Base-by-base conservation (phyloP, 37 sponge, comb jelly and placozoan genomes). In the Spongia lamella region DNA sequence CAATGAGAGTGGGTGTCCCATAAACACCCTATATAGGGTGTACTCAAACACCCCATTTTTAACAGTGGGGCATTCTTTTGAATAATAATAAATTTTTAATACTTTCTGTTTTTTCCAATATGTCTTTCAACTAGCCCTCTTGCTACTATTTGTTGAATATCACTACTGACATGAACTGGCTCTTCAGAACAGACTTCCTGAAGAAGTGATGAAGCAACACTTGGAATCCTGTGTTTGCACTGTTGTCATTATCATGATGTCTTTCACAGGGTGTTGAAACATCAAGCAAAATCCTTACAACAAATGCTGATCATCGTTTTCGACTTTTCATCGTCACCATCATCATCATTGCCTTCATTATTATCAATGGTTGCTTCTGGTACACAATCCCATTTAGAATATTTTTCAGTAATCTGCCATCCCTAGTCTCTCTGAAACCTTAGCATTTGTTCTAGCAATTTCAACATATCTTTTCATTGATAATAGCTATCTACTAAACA, bases 391-490 rank as follows among this genome's bases (percentile, higher is more conserved):
- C 61, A 38, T 29, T 37, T 16, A 26, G 31, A 29, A 7, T 56
- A 53, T 9, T 68, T 38, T 57, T 79, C 31, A 14, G 57, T n/a
- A 17, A 19, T 19, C 51, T 56, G 29, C 66, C 61, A 79, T 68
- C 59, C 80, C 80, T 27, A 79, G 80, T 9, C 25, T 50, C n/a
- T 68, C 56, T 31, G 58, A 27, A 21, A 37, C 60, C 35, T 68
- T 34, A 1, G 80, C 80, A 17, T n/a, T 17, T 68, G 13, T 70
- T 50, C 43, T 71, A 43, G 63, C 81, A 0, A 7, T 26, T 70
- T 61, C 38, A 14, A 71, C 81, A 63, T 16, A 72, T 80, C n/a
- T 68, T 4, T 22, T 56, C 80, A 79, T 49, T 31, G 13, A 51
- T 72, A 51, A 72, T 7, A n/a, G n/a, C n/a, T n/a, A 43, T 43